Evolutionary conservation across 2,797 vertebrate genomes (phyloP), one percentile per base, ranked within the genome.

Genomic region (Rhodeus uyekii): DNA sequence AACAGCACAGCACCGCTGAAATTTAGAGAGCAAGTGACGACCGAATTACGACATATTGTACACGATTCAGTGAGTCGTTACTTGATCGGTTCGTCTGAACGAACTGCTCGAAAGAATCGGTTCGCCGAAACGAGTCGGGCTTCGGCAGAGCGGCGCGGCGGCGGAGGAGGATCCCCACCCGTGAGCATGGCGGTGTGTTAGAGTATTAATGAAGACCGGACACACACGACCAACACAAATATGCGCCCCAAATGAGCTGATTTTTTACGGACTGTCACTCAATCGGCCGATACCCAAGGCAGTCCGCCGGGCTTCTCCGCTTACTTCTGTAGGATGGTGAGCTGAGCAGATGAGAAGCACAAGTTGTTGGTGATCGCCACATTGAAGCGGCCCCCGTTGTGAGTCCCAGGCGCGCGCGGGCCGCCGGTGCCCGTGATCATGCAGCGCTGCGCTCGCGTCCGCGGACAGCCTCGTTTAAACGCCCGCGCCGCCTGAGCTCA

Each of bases 111-210:
- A 36, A 75, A 24, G 8, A 58, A 75, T 27, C 34, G 55, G 4
- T 44, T 76, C 74, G 22, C 38, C 8, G 4, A 22, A 1, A n/a
- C 13, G 74, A 76, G 7, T 76, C 53, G 36, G 29, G 22, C 24
- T 22, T 32, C 16, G 22, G 14, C 44, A 61, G 39, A 60, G 24
- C 4, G 27, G 78, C 24, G 90, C 90, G 89, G 87, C 89, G 89
- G 91, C 90, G 44, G 90, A 89, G 87, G 91, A 90, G 92, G 91
- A 91, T 94, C 93, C 93, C 93, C 93, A 91, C 92, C 94, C 93
- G 94, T 93, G 91, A 94, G 93, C 93, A 95, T 94, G 95, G 93
- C 93, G 93, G 89, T 89, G 91, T 88, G 53, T 84, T 50, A 91
- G 90, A 86, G 87, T 89, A 89, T 90, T 89, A 87, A 78, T 88